These are phyloP conservation scores for Pseudococcus longispinus DNA, from an alignment of 2,888 invertebrate genomes.

Conservation along the genomic window DNA sequence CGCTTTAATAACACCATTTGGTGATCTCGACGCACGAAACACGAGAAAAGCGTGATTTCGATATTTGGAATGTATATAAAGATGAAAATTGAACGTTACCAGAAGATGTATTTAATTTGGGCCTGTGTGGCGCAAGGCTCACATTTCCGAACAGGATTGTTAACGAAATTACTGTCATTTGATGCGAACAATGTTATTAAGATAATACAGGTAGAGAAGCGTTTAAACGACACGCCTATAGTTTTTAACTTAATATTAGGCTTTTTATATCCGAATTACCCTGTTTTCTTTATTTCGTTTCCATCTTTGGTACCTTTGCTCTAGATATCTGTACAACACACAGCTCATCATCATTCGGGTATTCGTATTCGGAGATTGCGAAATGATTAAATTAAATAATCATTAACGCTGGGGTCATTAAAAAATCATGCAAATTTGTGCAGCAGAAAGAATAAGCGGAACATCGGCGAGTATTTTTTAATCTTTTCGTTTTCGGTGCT, in stretches of 20 bases:
- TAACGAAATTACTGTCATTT: conserved; percentile 44
- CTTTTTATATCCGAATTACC: not conserved
- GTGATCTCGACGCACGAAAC: not conserved
- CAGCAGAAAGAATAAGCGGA: not conserved
- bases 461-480: not conserved
- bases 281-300: not conserved
- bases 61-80: conserved; percentile 11
- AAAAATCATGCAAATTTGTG: not conserved
- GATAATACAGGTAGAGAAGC: not conserved
- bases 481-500: not conserved
- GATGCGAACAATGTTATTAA: conserved; percentile 41
- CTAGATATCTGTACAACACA: not conserved
- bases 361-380: not conserved
- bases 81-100: conserved; percentile 6
- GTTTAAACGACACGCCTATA: conserved; percentile 11
- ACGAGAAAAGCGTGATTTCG: not conserved
- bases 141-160: conserved; percentile 16
- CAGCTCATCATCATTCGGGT: not conserved
- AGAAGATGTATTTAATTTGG: not conserved
- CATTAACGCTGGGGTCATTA: not conserved
- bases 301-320: not conserved
- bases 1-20: not conserved
- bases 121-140: not conserved
- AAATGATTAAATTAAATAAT: not conserved
- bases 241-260: not conserved